Conservation (phyloP, 2,888 invertebrate species). For the Liodrosophila aerea region DNA sequence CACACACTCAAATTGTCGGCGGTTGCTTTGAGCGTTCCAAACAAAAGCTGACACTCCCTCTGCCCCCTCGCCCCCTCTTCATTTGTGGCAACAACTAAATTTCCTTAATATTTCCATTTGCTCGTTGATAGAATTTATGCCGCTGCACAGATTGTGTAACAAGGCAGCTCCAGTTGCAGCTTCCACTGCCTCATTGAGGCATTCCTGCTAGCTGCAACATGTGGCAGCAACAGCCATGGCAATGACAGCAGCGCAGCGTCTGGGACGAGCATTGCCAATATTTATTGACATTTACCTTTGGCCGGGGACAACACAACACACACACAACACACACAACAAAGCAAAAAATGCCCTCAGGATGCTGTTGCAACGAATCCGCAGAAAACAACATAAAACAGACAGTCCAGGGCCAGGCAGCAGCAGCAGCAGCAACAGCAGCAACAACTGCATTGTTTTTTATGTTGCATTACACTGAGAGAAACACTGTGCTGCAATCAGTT, state of each 20-base stretch:
- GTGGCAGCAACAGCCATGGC: conserved; percentile 26
- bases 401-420: conserved; percentile 37
- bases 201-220: conserved; percentile 20
- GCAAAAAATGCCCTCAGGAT: conserved; percentile 50
- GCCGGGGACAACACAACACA: conserved; percentile 29
- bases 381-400: conserved; percentile 27
- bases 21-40: conserved; percentile 60
- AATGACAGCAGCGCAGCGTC: conserved; percentile 38
- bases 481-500: too few species aligned
- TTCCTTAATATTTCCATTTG: conserved; percentile 74
- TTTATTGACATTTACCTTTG: conserved; percentile 75
- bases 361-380: conserved; percentile 15
- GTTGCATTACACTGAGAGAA: too few species aligned
- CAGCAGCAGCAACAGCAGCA: conserved; percentile 19
- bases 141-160: conserved; percentile 35
- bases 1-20: conserved; percentile 51
- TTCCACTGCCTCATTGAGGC: conserved; percentile 16
- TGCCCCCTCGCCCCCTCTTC: background rate
- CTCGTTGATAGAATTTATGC: conserved; percentile 72
- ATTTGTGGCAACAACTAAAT: conserved; percentile 57
- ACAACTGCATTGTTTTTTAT: too few species aligned
- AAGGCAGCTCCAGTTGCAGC: conserved; percentile 22
- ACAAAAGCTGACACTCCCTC: conserved; percentile 38
- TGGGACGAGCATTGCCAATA: conserved; percentile 62
- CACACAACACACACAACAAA: conserved; percentile 6